Base-by-base conservation (phyloP, 2,113 vertebrate genomes). In the Cyanoderma ruficeps region DNA sequence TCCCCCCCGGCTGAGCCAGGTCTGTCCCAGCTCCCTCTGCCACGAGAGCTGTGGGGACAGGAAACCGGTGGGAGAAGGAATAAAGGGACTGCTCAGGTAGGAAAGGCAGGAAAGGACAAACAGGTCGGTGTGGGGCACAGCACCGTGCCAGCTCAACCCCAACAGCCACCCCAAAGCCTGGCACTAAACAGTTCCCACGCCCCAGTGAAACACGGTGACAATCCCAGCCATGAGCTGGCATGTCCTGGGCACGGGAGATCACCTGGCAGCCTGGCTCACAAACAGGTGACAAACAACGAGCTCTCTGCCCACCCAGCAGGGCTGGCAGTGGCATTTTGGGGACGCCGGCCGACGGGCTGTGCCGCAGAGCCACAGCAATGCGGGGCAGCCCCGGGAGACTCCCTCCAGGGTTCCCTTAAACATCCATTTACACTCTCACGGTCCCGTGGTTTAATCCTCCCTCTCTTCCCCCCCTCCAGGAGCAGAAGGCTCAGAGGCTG, bases 291-390 rank as follows among this genome's bases (percentile, higher is more conserved):
- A 64, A 63, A 83, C 81, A 83, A 6, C 0, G 1, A 74, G 75
- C 44, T 56, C 39, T 16, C 30, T 50, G 56, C 56, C 60, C n/a
- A 11, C 15, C 37, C 70, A 15, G 55, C 7, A 85, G 65, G 25
- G 50, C 23, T 47, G 70, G 61, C 13, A 44, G 59, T 7, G 71
- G 31, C 67, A 53, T 30, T 65, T 5, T 22, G 71, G 76, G 71
- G 90, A 89, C 15, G 1, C 33, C 42, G 41, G 39, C n/a, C 2
- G 1, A 24, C 0, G 1, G 53, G 47, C 30, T 6, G 79, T 2
- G 5, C 28, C 0, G 0, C 33, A 69, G 53, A 72, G 59, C 31
- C 56, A 14, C 21, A 10, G 46, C 1, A 1, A 39, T 0, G 7
- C 10, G 1, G 19, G 23, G 31, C 13, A 76, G 8, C 42, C 33